phyloP scores from a whole-genome alignment of 1,140 invertebrate genomes.

The Oppia nitens region DNA sequence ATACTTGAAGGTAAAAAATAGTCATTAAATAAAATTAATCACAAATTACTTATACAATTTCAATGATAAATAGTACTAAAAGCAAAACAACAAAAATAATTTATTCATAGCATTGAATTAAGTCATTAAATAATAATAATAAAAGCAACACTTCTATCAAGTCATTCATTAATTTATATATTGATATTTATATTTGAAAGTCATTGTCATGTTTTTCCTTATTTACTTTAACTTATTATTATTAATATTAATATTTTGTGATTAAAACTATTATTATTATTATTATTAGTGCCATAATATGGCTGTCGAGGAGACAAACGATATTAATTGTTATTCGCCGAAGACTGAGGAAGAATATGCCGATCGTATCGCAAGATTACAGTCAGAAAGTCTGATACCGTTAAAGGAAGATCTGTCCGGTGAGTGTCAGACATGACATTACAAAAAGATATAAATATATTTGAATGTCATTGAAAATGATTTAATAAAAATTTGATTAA shows the following conservation, averaged over 20 bases:
- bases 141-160: background rate
- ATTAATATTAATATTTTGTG: too few species aligned
- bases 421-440: background rate
- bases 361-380: conserved; percentile 42
- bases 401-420: conserved; percentile 53
- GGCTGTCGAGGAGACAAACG: background rate
- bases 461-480: background rate
- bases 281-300: background rate
- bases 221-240: too few species aligned
- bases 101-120: too few species aligned
- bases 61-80: too few species aligned
- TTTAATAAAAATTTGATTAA: background rate
- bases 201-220: background rate
- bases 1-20: too few species aligned
- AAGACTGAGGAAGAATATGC: conserved; percentile 15
- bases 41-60: too few species aligned
- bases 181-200: background rate
- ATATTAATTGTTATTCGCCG: background rate
- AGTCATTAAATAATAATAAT: background rate
- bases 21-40: too few species aligned
- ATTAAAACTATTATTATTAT: too few species aligned
- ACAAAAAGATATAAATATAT: background rate
- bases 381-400: conserved; percentile 56
- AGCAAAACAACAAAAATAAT: too few species aligned
- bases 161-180: background rate